These are phyloP conservation scores for Trachelus iudaicus DNA, from an alignment of 2,888 invertebrate genomes.

Conservation along the genomic window DNA sequence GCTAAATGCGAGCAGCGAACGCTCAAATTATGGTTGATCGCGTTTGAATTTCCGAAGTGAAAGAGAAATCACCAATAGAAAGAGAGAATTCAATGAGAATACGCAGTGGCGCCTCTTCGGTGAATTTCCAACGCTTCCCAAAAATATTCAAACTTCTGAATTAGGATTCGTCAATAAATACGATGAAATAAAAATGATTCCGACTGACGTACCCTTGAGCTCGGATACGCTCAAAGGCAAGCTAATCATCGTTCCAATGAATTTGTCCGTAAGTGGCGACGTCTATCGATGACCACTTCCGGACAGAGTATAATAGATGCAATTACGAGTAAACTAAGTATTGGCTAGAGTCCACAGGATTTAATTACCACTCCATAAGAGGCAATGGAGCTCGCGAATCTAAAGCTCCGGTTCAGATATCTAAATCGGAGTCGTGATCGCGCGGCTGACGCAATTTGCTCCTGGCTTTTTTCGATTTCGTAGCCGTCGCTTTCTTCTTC, in stretches of 20 bases:
- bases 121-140: neutral
- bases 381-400: neutral
- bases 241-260: neutral
- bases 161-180: neutral
- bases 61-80: neutral
- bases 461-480: constrained; percentile 50
- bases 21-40: neutral
- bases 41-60: neutral
- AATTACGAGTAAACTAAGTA: neutral
- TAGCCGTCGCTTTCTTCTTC: constrained; percentile 60
- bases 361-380: neutral
- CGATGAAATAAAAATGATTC: neutral
- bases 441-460: constrained; percentile 40
- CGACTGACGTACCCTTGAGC: neutral
- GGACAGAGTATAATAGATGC: neutral
- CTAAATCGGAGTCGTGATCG: constrained; percentile 15
- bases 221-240: neutral
- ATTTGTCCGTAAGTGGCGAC: neutral
- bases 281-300: neutral
- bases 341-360: neutral
- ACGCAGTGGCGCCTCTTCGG: no score
- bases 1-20: no score
- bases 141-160: neutral
- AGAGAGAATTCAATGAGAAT: neutral
- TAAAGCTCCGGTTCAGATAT: constrained; percentile 8